Evolutionary conservation across 37 sponge, comb jelly and placozoan species (phyloP), one percentile per base, ranked within the genome.

Genomic region (Axinella damicornis): DNA sequence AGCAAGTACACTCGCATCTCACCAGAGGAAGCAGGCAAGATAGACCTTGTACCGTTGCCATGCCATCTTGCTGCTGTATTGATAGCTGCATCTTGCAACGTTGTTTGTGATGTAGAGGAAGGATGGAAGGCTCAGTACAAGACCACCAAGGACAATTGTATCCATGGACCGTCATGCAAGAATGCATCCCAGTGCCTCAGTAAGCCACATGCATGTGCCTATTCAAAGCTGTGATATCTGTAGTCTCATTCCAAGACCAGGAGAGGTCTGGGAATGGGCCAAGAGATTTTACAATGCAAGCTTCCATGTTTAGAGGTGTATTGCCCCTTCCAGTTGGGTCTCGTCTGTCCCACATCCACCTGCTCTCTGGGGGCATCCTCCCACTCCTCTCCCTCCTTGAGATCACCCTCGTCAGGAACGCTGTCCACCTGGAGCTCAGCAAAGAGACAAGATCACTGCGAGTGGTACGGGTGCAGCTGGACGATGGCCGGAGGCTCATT

Each of bases 331-430:
- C 56, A 78, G 87, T 89, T 81, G 90, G 87, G 20, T 71, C 78
- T 53, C 53, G 87, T 20, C 60, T 65, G 19, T 69, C 78, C 30
- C 67, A 84, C 54, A 37, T 89, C 27, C 85, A 89, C 84, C 83
- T 88, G 37, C 83, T 88, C 41, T 80, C 72, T 27, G 89, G 89
- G 16, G 89, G 85, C 28, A 59, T 88, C 63, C 34, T 88, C 14
- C 78, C 89, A n/a, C 66, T 88, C 15, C 73, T 84, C 73, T 89
- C 90, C 21, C 78, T 70, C 14, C 71, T 89, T 39, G 90, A 89
- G 54, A 36, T 20, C 20, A 86, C 80, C 12, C 64, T 89, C 31
- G 20, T 41, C 33, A n/a, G 69, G 5, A 53, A 79, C 54, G 79
- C 71, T 22, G 71, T 57, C 22, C 34, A 17, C 2, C 54, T 85